phyloP scores from a whole-genome alignment of 2,888 invertebrate species.

The Bhutanitis thaidina region DNA sequence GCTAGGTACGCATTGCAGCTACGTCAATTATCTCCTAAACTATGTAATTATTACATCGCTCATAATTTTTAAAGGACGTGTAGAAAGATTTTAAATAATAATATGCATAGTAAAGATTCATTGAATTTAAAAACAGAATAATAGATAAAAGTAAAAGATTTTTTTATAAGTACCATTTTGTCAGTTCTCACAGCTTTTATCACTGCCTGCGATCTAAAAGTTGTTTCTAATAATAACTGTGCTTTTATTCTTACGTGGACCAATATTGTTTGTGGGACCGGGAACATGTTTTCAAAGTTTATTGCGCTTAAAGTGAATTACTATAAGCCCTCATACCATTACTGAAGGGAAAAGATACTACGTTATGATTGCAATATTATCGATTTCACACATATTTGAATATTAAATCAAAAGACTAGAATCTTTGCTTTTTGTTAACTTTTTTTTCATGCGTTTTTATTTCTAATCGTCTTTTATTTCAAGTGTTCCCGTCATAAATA shows the following conservation, averaged over 20 bases:
- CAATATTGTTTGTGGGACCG: conserved; percentile 35
- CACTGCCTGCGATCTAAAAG: conserved; percentile 19
- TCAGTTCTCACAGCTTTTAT: conserved; percentile 31
- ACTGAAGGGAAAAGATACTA: too few relatives aligned
- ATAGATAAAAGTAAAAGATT: neutral
- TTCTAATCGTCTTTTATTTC: conserved; percentile 33
- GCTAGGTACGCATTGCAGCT: conserved; percentile 1
- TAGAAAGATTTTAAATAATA: conserved; percentile 18
- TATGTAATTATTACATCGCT: conserved; percentile 16
- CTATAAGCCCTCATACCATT: conserved; percentile 34
- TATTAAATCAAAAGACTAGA: conserved; percentile 28
- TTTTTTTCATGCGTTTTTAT: conserved; percentile 18
- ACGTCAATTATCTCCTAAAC: conserved; percentile 17
- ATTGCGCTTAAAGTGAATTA: conserved; percentile 32
- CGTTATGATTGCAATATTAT: conserved; percentile 41
- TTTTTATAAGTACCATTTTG: conserved; percentile 21
- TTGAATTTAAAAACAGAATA: conserved; percentile 3
- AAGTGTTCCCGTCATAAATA: conserved; percentile 49
- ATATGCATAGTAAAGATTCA: conserved; percentile 8
- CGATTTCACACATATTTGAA: conserved; percentile 47
- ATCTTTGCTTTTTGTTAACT: neutral
- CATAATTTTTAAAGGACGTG: neutral
- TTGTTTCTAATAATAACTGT: conserved; percentile 24
- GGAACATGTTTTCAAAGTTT: conserved; percentile 21
- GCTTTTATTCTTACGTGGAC: conserved; percentile 42